Percentiles rank a stretch among this genome's conserved stretches.
Conservation (phyloP, 2,888 invertebrate species). For the Chaitophorus viminalis region DNA sequence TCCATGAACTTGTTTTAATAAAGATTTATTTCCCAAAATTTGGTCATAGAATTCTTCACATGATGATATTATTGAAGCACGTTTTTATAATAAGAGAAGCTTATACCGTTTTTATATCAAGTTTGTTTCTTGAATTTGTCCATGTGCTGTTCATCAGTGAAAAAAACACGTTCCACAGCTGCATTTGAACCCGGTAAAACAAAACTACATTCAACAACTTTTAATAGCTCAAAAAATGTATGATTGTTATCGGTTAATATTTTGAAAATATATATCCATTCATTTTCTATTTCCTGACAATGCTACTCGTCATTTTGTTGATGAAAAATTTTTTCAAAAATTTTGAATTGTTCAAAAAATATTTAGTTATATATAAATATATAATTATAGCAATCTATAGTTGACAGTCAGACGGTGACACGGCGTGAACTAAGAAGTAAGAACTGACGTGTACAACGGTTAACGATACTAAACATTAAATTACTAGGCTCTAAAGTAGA, state of each 20-base stretch:
- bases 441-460: too few relatives aligned
- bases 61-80: conserved; percentile 21
- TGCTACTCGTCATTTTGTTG: conserved; percentile 23
- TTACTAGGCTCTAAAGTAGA: too few relatives aligned
- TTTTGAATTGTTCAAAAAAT: too few relatives aligned
- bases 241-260: background rate
- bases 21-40: conserved; percentile 12
- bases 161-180: conserved; percentile 19
- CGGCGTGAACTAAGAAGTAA: too few relatives aligned
- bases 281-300: conserved; percentile 15
- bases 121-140: conserved; percentile 43
- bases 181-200: conserved; percentile 41
- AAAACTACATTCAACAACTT: conserved; percentile 35
- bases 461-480: too few relatives aligned
- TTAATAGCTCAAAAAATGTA: background rate
- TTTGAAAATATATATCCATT: conserved; percentile 30
- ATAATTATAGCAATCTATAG: too few relatives aligned
- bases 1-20: too few relatives aligned
- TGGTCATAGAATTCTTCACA: conserved; percentile 24
- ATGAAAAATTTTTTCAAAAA: too few relatives aligned
- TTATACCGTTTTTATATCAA: conserved; percentile 29
- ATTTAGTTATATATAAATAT: too few relatives aligned
- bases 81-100: conserved; percentile 33
- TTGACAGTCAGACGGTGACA: too few relatives aligned
- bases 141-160: conserved; percentile 1